Base-by-base conservation (phyloP, 1,140 invertebrate genomes). In the Eumaeus atala region DNA sequence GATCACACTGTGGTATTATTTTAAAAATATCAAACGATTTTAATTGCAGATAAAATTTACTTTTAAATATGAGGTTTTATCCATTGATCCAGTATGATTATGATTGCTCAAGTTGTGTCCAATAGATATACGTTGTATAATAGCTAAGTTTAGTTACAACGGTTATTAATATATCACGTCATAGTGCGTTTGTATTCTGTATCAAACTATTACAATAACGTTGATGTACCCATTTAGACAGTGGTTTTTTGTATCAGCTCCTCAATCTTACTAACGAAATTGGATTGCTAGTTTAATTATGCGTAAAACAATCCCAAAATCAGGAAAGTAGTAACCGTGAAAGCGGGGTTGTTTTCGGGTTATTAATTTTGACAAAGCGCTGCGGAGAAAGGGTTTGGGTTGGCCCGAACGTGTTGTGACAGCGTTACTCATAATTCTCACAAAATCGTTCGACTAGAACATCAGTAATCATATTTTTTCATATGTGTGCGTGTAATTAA, bases 311-410 rank as follows among this genome's bases (percentile, higher is more conserved):
- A 83, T 84, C 78, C 68, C 60, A 72, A 76, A 82, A 77, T 78
- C 74, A 67, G 77, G 74, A 80, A 83, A 86, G 70, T 78, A 71
- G 68, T 48, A 61, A 65, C 64, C 59, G 68, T 66, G 67, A 65
- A 67, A 61, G 61, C 74, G 67, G 65, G 52, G 52, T 58, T 65
- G 65, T 82, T 86, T 72, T 81, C 81, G 84, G 77, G 70, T 62
- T 82, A 82, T 87, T 84, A 84, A 84, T 75, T 72, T 72, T 87
- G 81, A 87, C 77, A 87, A 84, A 82, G 77, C 75, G 59, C 72
- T 66, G 62, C 59, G 59, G 62, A 66, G 72, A 77, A 86, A 87
- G 79, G 84, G 81, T 81, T 86, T 61, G 60, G 60, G 55, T 66
- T 67, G 58, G 58, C 66, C 70, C 68, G 61, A 66, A 78, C 76